A percentile compares a stretch with the other conserved stretches of the same genome.
Conservation (phyloP, 2,888 invertebrate species). For the Hydroisotoma schaefferi region DNA sequence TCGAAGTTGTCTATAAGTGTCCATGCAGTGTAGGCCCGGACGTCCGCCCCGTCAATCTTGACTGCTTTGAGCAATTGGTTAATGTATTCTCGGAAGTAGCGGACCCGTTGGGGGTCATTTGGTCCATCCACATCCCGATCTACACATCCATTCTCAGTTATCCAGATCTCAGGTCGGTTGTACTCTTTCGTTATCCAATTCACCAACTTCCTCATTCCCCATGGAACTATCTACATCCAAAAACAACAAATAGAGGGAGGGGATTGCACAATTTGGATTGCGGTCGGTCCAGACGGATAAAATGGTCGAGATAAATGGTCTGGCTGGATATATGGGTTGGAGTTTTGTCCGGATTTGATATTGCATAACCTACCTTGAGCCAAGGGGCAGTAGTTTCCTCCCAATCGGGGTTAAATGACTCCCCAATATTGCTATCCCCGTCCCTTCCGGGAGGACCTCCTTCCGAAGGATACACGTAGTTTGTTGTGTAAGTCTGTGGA, state of each 20-base stretch:
- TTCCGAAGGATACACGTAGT: background rate
- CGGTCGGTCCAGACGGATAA: background rate
- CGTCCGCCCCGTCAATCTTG: conserved; percentile 37
- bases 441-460: conserved; percentile 12
- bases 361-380: conserved; percentile 35
- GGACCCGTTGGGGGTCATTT: conserved; percentile 37
- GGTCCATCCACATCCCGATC: conserved; percentile 24
- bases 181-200: conserved; percentile 31
- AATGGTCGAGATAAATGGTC: background rate
- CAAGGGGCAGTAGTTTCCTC: conserved; percentile 16
- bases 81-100: conserved; percentile 41
- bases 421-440: conserved; percentile 14
- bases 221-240: conserved; percentile 19
- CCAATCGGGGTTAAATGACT: conserved; percentile 26
- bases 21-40: conserved; percentile 42
- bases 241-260: background rate
- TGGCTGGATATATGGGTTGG: background rate
- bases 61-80: conserved; percentile 43
- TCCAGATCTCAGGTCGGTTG: conserved; percentile 25
- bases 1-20: conserved; percentile 37
- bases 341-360: conserved; percentile 25
- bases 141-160: conserved; percentile 40
- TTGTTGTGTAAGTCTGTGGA: conserved; percentile 21
- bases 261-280: background rate
- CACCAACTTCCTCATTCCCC: conserved; percentile 28